Evolutionary conservation across 2,113 vertebrate genomes (phyloP), one percentile per base, ranked within the genome.

Genomic region (Montifringilla adamsi): DNA sequence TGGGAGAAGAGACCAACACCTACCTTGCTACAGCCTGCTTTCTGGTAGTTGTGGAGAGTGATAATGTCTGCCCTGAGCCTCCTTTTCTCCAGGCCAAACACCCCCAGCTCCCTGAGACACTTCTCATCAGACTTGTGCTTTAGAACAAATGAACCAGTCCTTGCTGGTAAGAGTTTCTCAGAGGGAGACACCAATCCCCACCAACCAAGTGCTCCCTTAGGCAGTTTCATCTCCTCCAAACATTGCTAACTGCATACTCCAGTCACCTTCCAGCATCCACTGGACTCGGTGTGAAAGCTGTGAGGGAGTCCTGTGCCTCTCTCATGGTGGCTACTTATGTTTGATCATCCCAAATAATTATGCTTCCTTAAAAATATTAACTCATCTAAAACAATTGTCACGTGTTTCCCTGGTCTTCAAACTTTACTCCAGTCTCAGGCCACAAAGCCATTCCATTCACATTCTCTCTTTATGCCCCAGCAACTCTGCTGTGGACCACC

Each of bases 61-160:
- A 16, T 20, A 20, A 50, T 15, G 22, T 43, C 35, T 80, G 10
- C 15, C 35, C 64, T 28, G 15, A 84, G 27, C 37, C 19, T 64
- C 13, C 73, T 78, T 52, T 66, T 66, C 58, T 72, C 73, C 37
- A 59, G 15, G 43, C 13, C 4, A 6, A 72, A n/a, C 50, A 64
- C 4, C 6, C 35, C 11, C 16, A 39, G 13, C n/a, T 52, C 52
- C 50, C 37, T 66, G 19, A 72, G 14, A 14, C 0, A 0, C 46
- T 79, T 56, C 52, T 73, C n/a, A 52, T 46, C 26, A 22, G 20
- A 41, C n/a, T 19, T 78, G 7, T 27, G 39, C 52, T 66, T 56
- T 53, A 53, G 46, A 73, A 26, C 14, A 59, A 62, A 81, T 23
- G 7, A 94, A 74, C 16, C 24, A 26, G 18, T 30, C n/a, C 64